Evolutionary conservation across 2,888 invertebrate genomes (phyloP), one percentile per base, ranked within the genome.

Genomic region (Plemyria rubiginata): DNA sequence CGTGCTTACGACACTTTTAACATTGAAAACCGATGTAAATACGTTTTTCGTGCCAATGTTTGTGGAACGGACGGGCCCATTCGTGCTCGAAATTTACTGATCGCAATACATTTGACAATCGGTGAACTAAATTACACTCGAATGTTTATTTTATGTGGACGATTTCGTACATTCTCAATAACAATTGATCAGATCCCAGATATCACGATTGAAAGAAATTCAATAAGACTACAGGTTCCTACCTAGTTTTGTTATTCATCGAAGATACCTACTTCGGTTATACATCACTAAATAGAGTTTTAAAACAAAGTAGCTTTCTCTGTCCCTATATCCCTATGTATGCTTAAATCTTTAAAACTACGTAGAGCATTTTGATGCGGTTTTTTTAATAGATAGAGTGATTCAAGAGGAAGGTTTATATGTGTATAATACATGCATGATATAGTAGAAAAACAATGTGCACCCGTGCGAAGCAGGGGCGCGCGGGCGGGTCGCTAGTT

Each of bases 31-130:
- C 54, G 52, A 57, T 61, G 56, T 54, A 61, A 65, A 66, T 66
- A 56, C 62, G 59, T 59, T 69, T 65, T 61, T 59, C 69, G 54
- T 65, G 66, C 69, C 66, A 69, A 66, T 56, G 65, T 54, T 62
- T 52, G 48, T 65, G 52, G 62, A 56, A 50, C 43, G 58, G 36
- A 36, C 43, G 58, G 36, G 36, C 60, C 53, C 57, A 38, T 60
- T 65, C 49, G 32, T 40, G 54, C 54, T 54, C 16, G 43, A 45
- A 43, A 52, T 59, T 46, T 60, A 53, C 56, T 4, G 38, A 46
- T 57, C 45, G 13, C 29, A 53, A 52, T 60, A 29, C 45, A 54
- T 54, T 54, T 12, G 49, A 48, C 46, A 46, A 46, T 12, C 54
- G 54, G 11, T 48, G 45, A 29, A 22, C 36, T 46, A 46, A 38